Conservation (phyloP, 2,113 vertebrate genomes). For the Phainopepla nitens region DNA sequence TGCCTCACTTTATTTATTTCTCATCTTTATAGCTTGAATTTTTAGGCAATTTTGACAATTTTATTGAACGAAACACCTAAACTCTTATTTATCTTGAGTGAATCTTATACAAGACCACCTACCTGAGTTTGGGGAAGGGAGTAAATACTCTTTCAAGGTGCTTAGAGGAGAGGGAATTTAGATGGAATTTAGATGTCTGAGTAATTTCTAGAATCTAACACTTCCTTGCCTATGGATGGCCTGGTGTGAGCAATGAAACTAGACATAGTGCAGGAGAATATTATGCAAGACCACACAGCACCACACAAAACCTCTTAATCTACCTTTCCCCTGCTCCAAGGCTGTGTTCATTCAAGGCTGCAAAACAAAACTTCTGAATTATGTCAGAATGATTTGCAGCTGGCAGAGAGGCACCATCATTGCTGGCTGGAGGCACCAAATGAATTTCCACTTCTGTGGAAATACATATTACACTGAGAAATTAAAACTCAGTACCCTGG, state of each 20-base stretch:
- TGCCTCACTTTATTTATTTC: not conserved
- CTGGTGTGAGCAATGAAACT: not conserved
- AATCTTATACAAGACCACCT: not conserved
- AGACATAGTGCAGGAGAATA: not conserved
- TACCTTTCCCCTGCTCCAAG: not conserved
- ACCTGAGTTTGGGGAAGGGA: not conserved
- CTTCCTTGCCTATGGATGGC: not conserved
- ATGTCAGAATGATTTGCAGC: not conserved
- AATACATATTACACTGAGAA: not conserved
- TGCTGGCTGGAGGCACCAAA: not conserved
- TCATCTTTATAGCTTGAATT: not conserved
- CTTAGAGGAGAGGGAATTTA: too few species aligned
- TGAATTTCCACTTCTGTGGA: not conserved
- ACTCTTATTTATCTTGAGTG: not conserved
- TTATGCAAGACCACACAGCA: not conserved
- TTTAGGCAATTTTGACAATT: not conserved
- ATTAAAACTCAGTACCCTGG: not conserved
- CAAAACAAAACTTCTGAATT: not conserved
- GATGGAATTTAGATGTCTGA: not conserved
- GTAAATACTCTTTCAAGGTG: not conserved
- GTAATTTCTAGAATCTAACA: not conserved
- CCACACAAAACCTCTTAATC: not conserved
- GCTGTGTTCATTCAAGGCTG: not conserved
- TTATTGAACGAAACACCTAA: not conserved
- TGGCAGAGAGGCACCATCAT: not conserved